phyloP scores from a whole-genome alignment of 2,888 invertebrate genomes.

The Drosophila meridionalis region DNA sequence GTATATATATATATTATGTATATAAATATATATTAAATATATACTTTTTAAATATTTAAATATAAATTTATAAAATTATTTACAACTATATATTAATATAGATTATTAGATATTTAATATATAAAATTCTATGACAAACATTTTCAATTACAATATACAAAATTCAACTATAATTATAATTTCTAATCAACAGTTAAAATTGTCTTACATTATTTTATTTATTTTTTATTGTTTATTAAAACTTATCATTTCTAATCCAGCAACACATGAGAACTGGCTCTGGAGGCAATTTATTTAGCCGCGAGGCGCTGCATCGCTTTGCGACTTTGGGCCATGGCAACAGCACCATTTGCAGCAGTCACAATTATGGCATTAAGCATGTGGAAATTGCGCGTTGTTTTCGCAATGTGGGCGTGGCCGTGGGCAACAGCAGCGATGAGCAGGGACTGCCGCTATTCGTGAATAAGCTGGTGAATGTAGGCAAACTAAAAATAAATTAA shows the following conservation, averaged over 20 bases:
- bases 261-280: constrained; percentile 95
- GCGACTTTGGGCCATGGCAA: constrained; percentile 90
- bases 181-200: too few relatives aligned
- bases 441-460: constrained; percentile 95
- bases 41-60: too few relatives aligned
- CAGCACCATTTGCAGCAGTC: constrained; percentile 85
- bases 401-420: constrained; percentile 92
- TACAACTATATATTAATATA: too few relatives aligned
- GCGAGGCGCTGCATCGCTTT: constrained; percentile 91
- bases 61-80: too few relatives aligned
- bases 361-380: constrained; percentile 85
- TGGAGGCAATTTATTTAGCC: constrained; percentile 96
- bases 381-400: constrained; percentile 89
- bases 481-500: background rate
- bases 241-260: background rate
- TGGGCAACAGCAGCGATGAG: constrained; percentile 95
- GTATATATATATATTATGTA: too few relatives aligned
- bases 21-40: too few relatives aligned
- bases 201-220: too few relatives aligned
- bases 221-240: too few relatives aligned
- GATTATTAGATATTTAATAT: too few relatives aligned
- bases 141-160: too few relatives aligned
- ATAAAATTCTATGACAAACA: too few relatives aligned
- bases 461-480: constrained; percentile 87
- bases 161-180: too few relatives aligned